A percentile compares a stretch with the other conserved stretches of the same genome.
Evolutionary conservation across 1,140 invertebrate genomes (phyloP).

Genomic region (Yoshiicerus persimilis): DNA sequence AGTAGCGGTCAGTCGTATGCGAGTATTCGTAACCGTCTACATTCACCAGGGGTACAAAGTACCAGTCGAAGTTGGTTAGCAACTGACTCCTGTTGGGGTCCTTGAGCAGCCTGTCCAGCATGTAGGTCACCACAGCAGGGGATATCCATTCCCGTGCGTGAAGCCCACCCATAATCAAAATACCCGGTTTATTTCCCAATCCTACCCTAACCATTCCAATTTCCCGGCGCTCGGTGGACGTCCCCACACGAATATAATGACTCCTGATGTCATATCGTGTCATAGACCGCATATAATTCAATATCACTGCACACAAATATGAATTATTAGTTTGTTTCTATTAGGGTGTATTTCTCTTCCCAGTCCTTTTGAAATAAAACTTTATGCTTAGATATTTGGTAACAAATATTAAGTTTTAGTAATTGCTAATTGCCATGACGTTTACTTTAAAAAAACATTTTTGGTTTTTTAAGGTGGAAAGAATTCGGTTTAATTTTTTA

Average conservation of each 20-base stretch:
- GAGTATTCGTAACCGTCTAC: constrained; percentile 65
- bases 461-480: too few species aligned
- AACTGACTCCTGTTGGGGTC: constrained; percentile 62
- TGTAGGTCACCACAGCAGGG: constrained; percentile 78
- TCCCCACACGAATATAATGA: constrained; percentile 2
- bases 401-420: too few species aligned
- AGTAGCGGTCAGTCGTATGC: constrained; percentile 58
- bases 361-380: too few species aligned
- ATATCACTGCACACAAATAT: too few species aligned
- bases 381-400: too few species aligned
- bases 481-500: too few species aligned
- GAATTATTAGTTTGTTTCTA: too few species aligned
- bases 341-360: too few species aligned
- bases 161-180: constrained; percentile 64
- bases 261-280: background rate
- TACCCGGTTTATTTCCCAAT: constrained; percentile 20
- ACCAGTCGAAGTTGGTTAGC: constrained; percentile 74
- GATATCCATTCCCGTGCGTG: constrained; percentile 92
- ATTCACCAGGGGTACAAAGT: constrained; percentile 77
- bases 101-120: constrained; percentile 76
- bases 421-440: too few species aligned
- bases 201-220: constrained; percentile 29
- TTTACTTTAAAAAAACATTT: too few species aligned
- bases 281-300: background rate
- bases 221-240: constrained; percentile 29